A percentile compares a stretch with the other conserved stretches of the same genome.
phyloP scores from a whole-genome alignment of 2,797 vertebrate species.

The Nyctalus aviator region DNA sequence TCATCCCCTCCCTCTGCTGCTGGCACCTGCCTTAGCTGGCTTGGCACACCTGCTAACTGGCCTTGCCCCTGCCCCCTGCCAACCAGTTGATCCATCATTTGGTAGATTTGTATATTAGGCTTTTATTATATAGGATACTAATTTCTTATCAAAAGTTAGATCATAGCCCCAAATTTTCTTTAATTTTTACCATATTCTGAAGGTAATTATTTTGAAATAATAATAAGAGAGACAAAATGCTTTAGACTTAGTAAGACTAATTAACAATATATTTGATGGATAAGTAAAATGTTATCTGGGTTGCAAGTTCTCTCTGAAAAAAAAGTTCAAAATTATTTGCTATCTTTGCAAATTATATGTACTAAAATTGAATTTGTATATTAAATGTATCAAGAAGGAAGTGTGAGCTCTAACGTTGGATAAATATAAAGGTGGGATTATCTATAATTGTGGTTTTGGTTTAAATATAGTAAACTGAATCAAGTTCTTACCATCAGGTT shows the following conservation, averaged over 20 bases:
- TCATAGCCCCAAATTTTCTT: not conserved
- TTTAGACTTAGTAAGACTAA: not conserved
- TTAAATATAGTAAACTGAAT: not conserved
- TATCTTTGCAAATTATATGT: not conserved
- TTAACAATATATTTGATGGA: not conserved
- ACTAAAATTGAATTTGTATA: not conserved
- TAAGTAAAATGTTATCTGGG: not conserved
- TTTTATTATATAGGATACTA: too few species aligned
- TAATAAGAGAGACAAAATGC: not conserved
- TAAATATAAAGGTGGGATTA: not conserved
- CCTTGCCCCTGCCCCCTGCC: fast-evolving
- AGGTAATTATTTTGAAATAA: not conserved
- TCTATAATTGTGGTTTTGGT: not conserved
- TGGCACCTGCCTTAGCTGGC: too few species aligned
- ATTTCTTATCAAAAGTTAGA: not conserved
- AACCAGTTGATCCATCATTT: too few species aligned
- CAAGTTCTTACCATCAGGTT: not conserved
- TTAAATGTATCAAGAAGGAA: not conserved
- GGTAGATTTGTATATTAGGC: too few species aligned
- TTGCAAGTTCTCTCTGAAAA: not conserved
- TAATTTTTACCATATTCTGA: not conserved
- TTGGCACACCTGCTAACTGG: too few species aligned
- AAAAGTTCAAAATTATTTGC: not conserved
- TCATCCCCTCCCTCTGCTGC: too few species aligned
- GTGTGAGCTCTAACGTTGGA: not conserved